Evolutionary conservation across 2,888 invertebrate species (phyloP).

Genomic region (Biston stratarius): DNA sequence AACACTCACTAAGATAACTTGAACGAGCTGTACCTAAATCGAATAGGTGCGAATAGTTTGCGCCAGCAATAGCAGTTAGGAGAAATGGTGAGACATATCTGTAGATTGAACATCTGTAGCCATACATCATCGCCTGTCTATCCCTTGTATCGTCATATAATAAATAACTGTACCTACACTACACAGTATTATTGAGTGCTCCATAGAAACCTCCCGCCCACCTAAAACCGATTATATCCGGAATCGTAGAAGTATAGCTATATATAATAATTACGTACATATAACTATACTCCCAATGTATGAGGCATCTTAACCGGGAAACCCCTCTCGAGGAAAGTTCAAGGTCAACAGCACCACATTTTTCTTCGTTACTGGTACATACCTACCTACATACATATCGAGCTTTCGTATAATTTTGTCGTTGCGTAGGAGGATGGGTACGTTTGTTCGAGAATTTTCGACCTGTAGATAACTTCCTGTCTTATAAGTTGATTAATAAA

Average conservation of each 20-base stretch:
- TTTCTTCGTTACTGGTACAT: constrained; percentile 32
- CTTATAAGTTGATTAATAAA: background rate
- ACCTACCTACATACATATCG: constrained; percentile 22
- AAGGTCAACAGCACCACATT: constrained; percentile 32
- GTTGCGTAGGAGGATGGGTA: constrained; percentile 26
- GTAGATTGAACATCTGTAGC: background rate
- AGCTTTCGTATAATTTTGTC: constrained; percentile 35
- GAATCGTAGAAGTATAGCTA: background rate
- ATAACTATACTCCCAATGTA: background rate
- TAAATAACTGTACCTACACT: background rate
- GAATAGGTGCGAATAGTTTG: too few species aligned
- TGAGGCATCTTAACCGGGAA: constrained; percentile 25
- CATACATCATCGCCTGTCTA: constrained; percentile 3
- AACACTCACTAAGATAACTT: too few species aligned
- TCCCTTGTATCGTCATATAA: background rate
- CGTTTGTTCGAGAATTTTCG: constrained; percentile 17
- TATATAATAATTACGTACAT: background rate
- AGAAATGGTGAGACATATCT: background rate
- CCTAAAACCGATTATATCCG: background rate
- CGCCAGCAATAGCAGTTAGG: background rate
- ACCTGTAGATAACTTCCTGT: background rate
- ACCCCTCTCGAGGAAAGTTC: constrained; percentile 35
- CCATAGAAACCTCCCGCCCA: background rate
- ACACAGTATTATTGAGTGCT: background rate
- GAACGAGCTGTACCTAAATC: too few species aligned